Evolutionary conservation across 2,888 invertebrate species (phyloP), one percentile per base, ranked within the genome.

Genomic region (Drosophila dives): DNA sequence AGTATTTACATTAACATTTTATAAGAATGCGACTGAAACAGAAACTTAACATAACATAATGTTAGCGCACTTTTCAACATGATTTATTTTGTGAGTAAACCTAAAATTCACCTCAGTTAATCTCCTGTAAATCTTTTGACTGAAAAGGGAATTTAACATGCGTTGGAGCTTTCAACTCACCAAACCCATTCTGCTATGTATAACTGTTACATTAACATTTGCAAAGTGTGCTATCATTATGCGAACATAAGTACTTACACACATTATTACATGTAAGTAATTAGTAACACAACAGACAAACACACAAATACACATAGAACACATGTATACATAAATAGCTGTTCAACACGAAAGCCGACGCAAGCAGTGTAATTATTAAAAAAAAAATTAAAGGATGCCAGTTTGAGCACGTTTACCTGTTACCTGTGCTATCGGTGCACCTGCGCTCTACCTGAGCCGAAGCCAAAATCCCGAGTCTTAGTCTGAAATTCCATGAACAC

Each of bases 181-280:
- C 26, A 40, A n/a, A 40, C 4, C 10, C 2, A 40, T 10, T n/a
- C 40, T 23, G 20, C 4, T 23, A 23, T 23, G 45, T 45, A 45
- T 45, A 23, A 23, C 20, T 23, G 20, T 23, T 20, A 20, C 45
- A 45, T 20, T 20, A 4, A 45, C 20, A 45, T 45, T 20, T 20
- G 3, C 45, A 20, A 45, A 20, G 45, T 20, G 45, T 8, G 20
- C 45, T 45, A 15, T 23, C 15, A 23, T 45, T 45, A 23, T 45
- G 23, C 23, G 45, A 45, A 15, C 15, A 23, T 4, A 8, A 45
- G 45, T 45, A 45, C 45, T 45, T 45, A 45, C 45, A 10, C 10
- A 45, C 45, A 23, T 23, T 45, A 50, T 62, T 81, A 71, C 86
- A 69, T 83, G 83, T 80, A 87, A 82, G 85, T 87, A 82, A 85